phyloP scores from a whole-genome alignment of 2,888 invertebrate species.

The Hyles lineata region DNA sequence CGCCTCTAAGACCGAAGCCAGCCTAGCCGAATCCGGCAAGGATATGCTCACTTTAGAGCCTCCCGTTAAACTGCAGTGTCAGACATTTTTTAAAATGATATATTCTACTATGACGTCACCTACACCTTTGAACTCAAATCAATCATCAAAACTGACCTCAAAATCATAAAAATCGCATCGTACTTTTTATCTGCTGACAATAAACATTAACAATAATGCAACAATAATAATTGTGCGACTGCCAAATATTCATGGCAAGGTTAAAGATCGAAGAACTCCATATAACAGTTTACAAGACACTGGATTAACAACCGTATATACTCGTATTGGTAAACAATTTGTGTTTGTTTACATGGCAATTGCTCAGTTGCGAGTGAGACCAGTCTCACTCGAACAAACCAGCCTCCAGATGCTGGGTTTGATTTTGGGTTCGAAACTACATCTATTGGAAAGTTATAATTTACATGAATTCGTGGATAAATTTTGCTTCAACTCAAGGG shows the following conservation, averaged over 20 bases:
- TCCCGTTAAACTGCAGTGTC: no score
- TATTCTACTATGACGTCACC: neutral
- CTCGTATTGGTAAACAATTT: no score
- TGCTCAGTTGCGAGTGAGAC: no score
- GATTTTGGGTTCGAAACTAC: no score
- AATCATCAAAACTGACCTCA: neutral
- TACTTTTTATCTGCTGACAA: neutral
- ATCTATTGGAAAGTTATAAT: no score
- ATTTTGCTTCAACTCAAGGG: no score
- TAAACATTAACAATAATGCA: neutral
- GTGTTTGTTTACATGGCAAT: no score
- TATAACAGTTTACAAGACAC: neutral
- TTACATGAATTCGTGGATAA: no score
- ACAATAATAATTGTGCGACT: neutral
- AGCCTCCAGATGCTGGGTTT: no score
- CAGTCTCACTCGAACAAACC: no score
- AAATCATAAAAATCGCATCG: neutral
- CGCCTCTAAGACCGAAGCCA: constrained; percentile 70
- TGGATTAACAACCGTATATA: no score
- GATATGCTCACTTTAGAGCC: constrained; percentile 35
- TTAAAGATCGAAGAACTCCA: neutral
- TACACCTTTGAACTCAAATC: neutral
- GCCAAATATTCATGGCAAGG: constrained; percentile 8
- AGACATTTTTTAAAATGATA: neutral
- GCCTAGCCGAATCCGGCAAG: constrained; percentile 79